Base-by-base conservation (phyloP, 2,797 vertebrate species). In the Cirrhinus molitorella region DNA sequence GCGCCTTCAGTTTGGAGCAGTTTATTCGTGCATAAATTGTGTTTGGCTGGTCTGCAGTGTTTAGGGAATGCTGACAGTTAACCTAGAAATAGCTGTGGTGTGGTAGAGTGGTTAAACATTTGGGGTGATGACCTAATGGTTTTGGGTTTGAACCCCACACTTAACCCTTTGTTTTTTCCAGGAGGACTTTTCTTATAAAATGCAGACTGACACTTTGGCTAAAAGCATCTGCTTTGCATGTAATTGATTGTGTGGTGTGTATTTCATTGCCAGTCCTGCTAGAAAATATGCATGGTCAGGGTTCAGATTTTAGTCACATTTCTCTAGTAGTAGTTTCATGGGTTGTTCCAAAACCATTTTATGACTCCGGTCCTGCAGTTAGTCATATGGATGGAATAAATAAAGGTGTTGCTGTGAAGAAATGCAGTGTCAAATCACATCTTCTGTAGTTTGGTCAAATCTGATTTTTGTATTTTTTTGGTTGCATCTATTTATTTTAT, bases 1-100 rank as follows among this genome's bases (percentile, higher is more conserved):
- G 65, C n/a, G 4, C 37, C 37, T 37, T 0, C 8, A 73, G 49
- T 83, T 61, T 55, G 80, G 49, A 40, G 55, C 3, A 28, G 31
- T 72, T 85, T 66, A 72, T 80, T 75, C 1, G 4, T 19, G 28
- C 79, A 81, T 85, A 81, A 63, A 85, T 85, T 80, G 71, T 55
- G 28, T 34, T 63, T 5, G 28, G 14, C 51, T 40, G 7, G 2
- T 17, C 12, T 75, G 2, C 34, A 40, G 53, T 59, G 73, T 75
- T 75, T 21, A 40, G n/a, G 72, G 51, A 40, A 25, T 17, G 14
- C 73, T 75, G 14, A 43, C 21, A 23, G 51, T 40, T 19, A 76
- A 61, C 14, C 5, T 77, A 43, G 10, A 77, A 45, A 63, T 21
- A 21, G 47, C 45, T 23, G 40, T 31, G 57, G 23, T 77, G 55